Percentiles rank a stretch among this genome's conserved stretches.
These are phyloP conservation scores for Drosophila simulans DNA, from an alignment of 1,140 invertebrate genomes.

Conservation along the genomic window DNA sequence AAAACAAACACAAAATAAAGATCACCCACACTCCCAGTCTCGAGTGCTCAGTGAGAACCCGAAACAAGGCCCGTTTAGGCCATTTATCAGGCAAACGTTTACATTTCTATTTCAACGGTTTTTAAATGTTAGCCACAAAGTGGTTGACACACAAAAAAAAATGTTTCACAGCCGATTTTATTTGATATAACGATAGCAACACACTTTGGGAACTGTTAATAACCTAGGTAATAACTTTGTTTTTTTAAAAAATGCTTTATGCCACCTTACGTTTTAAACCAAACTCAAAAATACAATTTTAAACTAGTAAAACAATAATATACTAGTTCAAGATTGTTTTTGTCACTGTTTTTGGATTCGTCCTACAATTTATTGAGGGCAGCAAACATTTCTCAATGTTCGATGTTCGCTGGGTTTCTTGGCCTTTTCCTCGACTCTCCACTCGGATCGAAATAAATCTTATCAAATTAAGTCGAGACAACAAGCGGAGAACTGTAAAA, in stretches of 20 bases:
- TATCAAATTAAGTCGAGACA: conserved; percentile 74
- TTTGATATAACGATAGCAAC: too few relatives aligned
- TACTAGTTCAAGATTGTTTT: background rate
- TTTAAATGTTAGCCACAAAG: conserved; percentile 67
- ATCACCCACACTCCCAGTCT: conserved; percentile 36
- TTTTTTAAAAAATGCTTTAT: too few relatives aligned
- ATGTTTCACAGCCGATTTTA: background rate
- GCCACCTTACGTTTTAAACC: too few relatives aligned
- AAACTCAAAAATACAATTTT: too few relatives aligned
- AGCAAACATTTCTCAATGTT: conserved; percentile 70
- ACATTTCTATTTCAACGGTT: conserved; percentile 71
- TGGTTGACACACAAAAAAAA: conserved; percentile 2
- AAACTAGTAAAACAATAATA: too few relatives aligned
- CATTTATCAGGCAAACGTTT: conserved; percentile 64
- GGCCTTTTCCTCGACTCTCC: conserved; percentile 60
- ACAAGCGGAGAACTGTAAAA: conserved; percentile 29
- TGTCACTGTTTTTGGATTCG: conserved; percentile 9
- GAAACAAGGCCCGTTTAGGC: conserved; percentile 44
- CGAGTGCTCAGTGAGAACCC: conserved; percentile 38
- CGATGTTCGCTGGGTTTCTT: conserved; percentile 52
- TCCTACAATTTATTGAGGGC: conserved; percentile 56
- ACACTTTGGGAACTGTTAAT: too few relatives aligned
- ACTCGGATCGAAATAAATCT: conserved; percentile 65
- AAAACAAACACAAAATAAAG: conserved; percentile 44
- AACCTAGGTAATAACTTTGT: too few relatives aligned